These are phyloP conservation scores for Sogatella furcifera DNA, from an alignment of 1,140 invertebrate species.

Conservation along the genomic window DNA sequence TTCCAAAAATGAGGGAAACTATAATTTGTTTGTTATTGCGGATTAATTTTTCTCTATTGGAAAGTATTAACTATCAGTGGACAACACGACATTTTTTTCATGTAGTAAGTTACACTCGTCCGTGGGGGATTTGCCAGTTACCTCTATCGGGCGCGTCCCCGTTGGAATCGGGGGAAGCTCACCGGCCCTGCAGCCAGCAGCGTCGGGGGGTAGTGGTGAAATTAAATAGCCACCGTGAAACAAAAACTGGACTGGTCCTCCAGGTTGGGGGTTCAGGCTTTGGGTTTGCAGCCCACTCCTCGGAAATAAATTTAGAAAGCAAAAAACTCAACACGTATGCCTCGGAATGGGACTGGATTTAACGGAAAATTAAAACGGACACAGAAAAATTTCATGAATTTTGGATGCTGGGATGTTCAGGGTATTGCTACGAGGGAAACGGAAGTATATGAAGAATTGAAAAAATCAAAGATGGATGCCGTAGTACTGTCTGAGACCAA, in stretches of 20 bases:
- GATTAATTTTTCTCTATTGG: no score
- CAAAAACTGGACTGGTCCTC: not conserved
- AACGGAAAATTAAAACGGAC: not conserved
- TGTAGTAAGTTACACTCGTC: no score
- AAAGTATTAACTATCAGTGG: no score
- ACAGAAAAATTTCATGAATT: not conserved
- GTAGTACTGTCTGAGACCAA: not conserved
- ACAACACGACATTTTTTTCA: no score
- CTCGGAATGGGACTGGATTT: not conserved
- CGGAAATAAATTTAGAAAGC: not conserved
- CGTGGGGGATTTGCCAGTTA: no score
- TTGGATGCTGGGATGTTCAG: not conserved
- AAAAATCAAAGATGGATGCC: not conserved
- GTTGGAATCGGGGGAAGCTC: no score
- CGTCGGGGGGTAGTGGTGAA: no score
- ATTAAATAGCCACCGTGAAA: no score
- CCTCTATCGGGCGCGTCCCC: no score
- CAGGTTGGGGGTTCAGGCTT: not conserved
- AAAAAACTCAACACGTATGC: not conserved
- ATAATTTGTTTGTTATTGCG: no score
- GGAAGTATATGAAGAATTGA: not conserved
- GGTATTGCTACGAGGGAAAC: not conserved
- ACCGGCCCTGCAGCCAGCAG: no score
- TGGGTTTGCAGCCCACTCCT: not conserved
- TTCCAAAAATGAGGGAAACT: no score